These are phyloP conservation scores for Chrysolina haemoptera DNA, from an alignment of 2,888 invertebrate species.

Conservation along the genomic window DNA sequence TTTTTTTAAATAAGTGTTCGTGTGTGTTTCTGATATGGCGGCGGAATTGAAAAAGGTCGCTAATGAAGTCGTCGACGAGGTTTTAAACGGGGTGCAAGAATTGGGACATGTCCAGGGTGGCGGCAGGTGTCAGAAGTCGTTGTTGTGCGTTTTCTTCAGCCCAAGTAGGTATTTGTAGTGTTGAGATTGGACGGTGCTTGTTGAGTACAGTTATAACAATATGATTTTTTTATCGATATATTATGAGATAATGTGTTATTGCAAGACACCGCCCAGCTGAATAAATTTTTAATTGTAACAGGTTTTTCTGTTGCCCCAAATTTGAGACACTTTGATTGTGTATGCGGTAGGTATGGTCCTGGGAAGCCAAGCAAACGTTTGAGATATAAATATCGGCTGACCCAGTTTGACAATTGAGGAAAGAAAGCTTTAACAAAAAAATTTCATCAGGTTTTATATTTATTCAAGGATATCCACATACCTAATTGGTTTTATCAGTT, in stretches of 20 bases:
- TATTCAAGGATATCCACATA: too few relatives aligned
- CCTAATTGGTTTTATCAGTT: too few relatives aligned
- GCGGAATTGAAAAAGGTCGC: slow-evolving; percentile 61
- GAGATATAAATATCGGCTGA: too few relatives aligned
- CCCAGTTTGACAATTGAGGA: too few relatives aligned
- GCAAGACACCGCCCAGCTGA: background rate
- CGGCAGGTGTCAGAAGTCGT: slow-evolving; percentile 63
- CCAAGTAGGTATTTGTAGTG: slow-evolving; percentile 68
- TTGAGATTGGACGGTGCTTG: slow-evolving; percentile 8
- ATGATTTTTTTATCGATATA: background rate
- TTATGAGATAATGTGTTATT: too few relatives aligned
- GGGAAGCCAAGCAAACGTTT: too few relatives aligned
- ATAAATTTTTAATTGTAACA: too few relatives aligned
- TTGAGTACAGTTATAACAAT: background rate
- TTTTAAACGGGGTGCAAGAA: slow-evolving; percentile 64
- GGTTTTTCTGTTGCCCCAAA: too few relatives aligned
- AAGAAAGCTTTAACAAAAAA: too few relatives aligned
- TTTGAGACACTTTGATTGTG: too few relatives aligned
- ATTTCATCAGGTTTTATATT: too few relatives aligned
- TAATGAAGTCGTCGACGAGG: slow-evolving; percentile 65
- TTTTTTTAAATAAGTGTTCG: slow-evolving; percentile 31
- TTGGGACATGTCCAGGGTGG: slow-evolving; percentile 52
- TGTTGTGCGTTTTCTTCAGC: slow-evolving; percentile 71
- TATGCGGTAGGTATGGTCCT: too few relatives aligned
- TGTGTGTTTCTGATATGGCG: slow-evolving; percentile 49